These are phyloP conservation scores for Halictus quadricinctus DNA, from an alignment of 2,888 invertebrate genomes.

Conservation along the genomic window DNA sequence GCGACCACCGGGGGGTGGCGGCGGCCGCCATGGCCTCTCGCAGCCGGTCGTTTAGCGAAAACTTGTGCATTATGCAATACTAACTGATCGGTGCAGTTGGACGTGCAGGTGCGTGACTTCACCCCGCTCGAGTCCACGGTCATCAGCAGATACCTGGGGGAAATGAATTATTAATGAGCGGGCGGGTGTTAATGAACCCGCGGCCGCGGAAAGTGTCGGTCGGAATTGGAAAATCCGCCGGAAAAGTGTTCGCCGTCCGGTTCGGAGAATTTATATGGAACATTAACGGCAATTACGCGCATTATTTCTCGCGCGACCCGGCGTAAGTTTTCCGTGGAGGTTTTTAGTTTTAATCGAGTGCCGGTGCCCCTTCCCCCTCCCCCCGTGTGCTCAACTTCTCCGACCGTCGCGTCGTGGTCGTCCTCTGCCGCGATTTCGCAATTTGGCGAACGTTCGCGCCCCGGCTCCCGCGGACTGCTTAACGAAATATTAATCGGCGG, in stretches of 20 bases:
- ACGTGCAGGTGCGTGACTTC: slow-evolving; percentile 77
- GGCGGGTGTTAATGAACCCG: slow-evolving; percentile 35
- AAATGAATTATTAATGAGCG: slow-evolving; percentile 56
- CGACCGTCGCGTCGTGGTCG: not conserved
- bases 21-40: not conserved
- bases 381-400: not conserved
- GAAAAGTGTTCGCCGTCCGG: slow-evolving; percentile 17
- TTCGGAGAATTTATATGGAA: slow-evolving; percentile 39
- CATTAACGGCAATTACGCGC: slow-evolving; percentile 43
- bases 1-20: not conserved
- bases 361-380: not conserved
- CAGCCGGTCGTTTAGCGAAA: slow-evolving; percentile 6
- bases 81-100: slow-evolving; percentile 78
- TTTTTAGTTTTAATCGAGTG: slow-evolving; percentile 16
- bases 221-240: slow-evolving; percentile 33
- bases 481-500: slow-evolving; percentile 46
- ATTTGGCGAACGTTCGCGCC: not conserved
- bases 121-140: slow-evolving; percentile 62
- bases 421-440: not conserved
- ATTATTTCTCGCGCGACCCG: slow-evolving; percentile 26
- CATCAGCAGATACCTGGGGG: slow-evolving; percentile 70
- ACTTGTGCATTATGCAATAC: slow-evolving; percentile 52
- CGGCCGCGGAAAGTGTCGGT: slow-evolving; percentile 34
- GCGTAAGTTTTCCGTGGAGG: slow-evolving; percentile 33
- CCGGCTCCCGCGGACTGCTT: not conserved